These are phyloP conservation scores for Colletes gigas DNA, from an alignment of 1,140 invertebrate genomes.

Conservation along the genomic window DNA sequence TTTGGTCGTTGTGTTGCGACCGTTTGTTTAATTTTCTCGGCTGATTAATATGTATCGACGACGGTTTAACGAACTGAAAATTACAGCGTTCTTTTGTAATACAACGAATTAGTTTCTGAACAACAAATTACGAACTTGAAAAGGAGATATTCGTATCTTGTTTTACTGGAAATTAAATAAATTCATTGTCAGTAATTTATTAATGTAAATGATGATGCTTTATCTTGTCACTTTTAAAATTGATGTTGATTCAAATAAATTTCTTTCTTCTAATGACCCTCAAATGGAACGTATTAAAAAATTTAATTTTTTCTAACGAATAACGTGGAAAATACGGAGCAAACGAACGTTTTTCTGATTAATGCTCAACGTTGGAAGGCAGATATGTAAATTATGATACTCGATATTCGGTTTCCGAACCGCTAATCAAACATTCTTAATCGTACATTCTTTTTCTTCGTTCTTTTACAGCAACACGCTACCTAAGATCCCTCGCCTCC, in stretches of 20 bases:
- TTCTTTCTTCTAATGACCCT: too few relatives aligned
- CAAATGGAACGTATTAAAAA: too few relatives aligned
- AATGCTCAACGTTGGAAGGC: not conserved
- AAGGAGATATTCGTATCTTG: too few relatives aligned
- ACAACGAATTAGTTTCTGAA: too few relatives aligned
- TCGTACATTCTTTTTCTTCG: not conserved
- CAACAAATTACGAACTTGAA: too few relatives aligned
- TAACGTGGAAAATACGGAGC: not conserved
- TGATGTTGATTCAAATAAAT: too few relatives aligned
- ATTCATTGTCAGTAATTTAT: too few relatives aligned
- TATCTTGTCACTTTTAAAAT: too few relatives aligned
- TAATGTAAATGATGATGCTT: too few relatives aligned
- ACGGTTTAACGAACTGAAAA: not conserved
- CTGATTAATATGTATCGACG: not conserved
- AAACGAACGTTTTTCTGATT: not conserved
- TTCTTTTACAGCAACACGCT: conserved; percentile 15
- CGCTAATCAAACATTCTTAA: conserved; percentile 21
- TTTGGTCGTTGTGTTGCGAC: not conserved
- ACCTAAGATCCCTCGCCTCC: conserved; percentile 11
- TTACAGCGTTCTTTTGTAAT: too few relatives aligned
- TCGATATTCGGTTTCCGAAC: not conserved
- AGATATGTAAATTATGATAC: conserved; percentile 21
- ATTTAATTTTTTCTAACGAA: too few relatives aligned
- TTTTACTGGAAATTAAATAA: too few relatives aligned
- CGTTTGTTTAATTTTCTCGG: conserved; percentile 2